Percentiles rank a stretch among this genome's conserved stretches.
Conservation (phyloP, 2,797 vertebrate genomes). For the Gastrophryne carolinensis region DNA sequence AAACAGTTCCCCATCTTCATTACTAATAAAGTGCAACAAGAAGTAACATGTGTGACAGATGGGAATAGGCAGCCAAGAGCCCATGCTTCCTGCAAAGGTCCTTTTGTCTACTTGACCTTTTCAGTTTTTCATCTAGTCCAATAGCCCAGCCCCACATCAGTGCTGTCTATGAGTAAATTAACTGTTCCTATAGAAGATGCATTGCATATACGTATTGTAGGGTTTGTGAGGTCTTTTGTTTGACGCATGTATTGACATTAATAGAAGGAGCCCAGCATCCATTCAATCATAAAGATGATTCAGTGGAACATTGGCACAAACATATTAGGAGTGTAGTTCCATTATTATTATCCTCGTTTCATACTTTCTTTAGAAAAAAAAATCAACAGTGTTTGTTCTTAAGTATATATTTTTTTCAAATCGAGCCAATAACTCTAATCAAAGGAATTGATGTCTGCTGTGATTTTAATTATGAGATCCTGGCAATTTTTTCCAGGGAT, state of each 20-base stretch:
- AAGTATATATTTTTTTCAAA: not conserved
- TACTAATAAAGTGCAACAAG: too few species aligned
- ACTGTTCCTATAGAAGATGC: not conserved
- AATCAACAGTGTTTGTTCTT: not conserved
- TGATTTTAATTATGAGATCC: too few species aligned
- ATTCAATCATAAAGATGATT: not conserved
- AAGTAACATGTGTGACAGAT: not conserved
- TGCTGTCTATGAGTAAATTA: constrained; percentile 1
- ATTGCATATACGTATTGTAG: not conserved
- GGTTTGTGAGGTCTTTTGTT: not conserved
- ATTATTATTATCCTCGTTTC: not conserved
- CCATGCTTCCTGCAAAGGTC: constrained; percentile 1
- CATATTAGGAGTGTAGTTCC: not conserved
- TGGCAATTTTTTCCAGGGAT: too few species aligned
- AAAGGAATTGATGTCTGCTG: not conserved
- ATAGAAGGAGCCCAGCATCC: not conserved
- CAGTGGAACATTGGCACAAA: not conserved
- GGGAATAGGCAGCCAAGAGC: not conserved
- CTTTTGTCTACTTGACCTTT: constrained; percentile 31
- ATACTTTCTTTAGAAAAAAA: not conserved
- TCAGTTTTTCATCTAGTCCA: not conserved
- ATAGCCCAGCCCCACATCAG: constrained; percentile 5
- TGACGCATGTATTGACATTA: not conserved
- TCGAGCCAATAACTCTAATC: not conserved
- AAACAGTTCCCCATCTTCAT: too few species aligned